Percentiles rank a stretch among this genome's conserved stretches.
These are phyloP conservation scores for Zenarchopterus dispar DNA, from an alignment of 2,797 vertebrate genomes.

Conservation along the genomic window DNA sequence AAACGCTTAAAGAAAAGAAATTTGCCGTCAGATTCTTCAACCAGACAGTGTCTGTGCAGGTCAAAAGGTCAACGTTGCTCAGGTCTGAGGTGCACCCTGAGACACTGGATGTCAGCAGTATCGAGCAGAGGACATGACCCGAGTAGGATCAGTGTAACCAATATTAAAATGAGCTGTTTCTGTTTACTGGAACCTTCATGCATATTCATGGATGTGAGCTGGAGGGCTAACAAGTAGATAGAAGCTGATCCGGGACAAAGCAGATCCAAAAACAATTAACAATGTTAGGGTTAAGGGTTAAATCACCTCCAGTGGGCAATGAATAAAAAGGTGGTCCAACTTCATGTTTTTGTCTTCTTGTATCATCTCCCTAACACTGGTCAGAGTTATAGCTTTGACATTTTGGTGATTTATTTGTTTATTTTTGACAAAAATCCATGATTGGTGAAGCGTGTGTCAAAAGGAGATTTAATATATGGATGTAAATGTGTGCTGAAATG, in stretches of 20 bases:
- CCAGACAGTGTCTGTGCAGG: conserved; percentile 13
- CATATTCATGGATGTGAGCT: conserved; percentile 33
- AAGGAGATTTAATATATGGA: not conserved
- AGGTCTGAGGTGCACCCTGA: conserved; percentile 6
- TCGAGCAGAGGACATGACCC: conserved; percentile 11
- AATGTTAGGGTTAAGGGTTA: not conserved
- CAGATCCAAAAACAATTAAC: not conserved
- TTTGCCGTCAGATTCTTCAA: conserved; percentile 17
- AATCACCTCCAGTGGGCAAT: not conserved
- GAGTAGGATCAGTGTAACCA: conserved; percentile 25
- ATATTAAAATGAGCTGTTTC: conserved; percentile 35
- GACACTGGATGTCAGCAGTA: conserved; percentile 18
- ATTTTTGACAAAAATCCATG: too few species aligned
- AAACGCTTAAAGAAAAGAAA: not conserved
- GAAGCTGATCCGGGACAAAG: not conserved
- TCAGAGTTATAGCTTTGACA: too few species aligned
- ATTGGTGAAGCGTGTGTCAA: too few species aligned
- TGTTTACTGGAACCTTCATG: conserved; percentile 6
- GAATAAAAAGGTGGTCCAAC: not conserved
- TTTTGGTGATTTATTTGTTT: too few species aligned
- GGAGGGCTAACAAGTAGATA: not conserved
- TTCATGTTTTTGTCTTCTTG: not conserved
- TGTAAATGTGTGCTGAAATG: not conserved
- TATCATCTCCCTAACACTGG: too few species aligned
- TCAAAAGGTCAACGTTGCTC: conserved; percentile 14